A percentile compares a stretch with the other conserved stretches of the same genome.
Conservation (phyloP, 2,888 invertebrate species). For the Exocentrus adspersus region DNA sequence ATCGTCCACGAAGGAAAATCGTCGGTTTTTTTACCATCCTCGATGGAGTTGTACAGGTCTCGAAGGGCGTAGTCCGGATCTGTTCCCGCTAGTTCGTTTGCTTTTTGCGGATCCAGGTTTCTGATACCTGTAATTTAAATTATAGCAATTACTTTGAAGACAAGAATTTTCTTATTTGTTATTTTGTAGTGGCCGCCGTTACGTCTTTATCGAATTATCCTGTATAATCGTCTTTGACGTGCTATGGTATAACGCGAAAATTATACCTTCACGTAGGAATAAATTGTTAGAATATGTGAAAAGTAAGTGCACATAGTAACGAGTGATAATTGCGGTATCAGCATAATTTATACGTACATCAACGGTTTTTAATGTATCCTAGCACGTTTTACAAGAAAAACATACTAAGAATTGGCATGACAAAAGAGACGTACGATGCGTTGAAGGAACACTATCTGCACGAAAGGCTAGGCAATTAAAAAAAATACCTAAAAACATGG, state of each 20-base stretch:
- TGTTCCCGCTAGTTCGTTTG: slow-evolving; percentile 72
- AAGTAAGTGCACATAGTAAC: not conserved
- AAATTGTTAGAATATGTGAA: not conserved
- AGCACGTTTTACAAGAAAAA: not conserved
- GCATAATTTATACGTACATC: not conserved
- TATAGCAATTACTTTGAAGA: no score
- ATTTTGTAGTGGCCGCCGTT: not conserved
- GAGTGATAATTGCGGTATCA: slow-evolving; percentile 1
- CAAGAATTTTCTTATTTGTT: not conserved
- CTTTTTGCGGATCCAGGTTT: slow-evolving; percentile 75
- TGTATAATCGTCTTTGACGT: not conserved
- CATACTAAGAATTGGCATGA: no score
- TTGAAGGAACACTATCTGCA: no score
- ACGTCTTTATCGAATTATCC: not conserved
- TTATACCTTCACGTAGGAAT: not conserved
- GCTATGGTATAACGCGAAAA: not conserved
- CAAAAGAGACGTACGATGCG: no score
- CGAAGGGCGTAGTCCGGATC: slow-evolving; percentile 90
- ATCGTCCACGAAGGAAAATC: slow-evolving; percentile 79
- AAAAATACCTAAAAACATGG: no score
- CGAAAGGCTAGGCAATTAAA: no score
- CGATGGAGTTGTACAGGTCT: slow-evolving; percentile 89
- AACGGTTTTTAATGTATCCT: not conserved
- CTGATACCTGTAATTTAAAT: slow-evolving; percentile 67
- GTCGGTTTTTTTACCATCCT: slow-evolving; percentile 65